Conservation (phyloP, 2,888 invertebrate genomes). For the Argyresthia albistria region DNA sequence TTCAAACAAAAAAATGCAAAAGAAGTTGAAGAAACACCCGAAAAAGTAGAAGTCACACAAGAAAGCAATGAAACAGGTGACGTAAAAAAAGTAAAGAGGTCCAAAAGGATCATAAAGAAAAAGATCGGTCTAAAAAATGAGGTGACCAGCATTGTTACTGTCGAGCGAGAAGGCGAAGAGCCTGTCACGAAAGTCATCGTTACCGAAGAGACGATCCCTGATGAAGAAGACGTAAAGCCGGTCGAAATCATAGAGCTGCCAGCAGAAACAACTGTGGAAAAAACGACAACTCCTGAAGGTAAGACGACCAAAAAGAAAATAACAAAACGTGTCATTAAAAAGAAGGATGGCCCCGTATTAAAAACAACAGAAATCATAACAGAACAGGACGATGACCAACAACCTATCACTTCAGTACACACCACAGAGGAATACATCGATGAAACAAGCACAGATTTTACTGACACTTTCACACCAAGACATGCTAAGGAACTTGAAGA, state of each 20-base stretch:
- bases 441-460: constrained; percentile 9
- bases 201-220: constrained; percentile 16
- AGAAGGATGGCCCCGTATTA: constrained; percentile 26
- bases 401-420: constrained; percentile 17
- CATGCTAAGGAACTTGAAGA: constrained; percentile 3
- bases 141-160: constrained; percentile 20
- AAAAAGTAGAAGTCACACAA: constrained; percentile 6
- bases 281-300: constrained; percentile 17
- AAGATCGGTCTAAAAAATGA: constrained; percentile 15
- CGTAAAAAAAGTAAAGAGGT: constrained; percentile 11
- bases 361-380: constrained; percentile 31
- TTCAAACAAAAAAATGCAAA: constrained; percentile 9
- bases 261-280: constrained; percentile 17
- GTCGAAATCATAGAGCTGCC: constrained; percentile 14
- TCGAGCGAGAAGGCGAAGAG: constrained; percentile 17
- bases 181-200: constrained; percentile 11
- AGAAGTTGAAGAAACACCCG: constrained; percentile 11
- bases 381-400: constrained; percentile 20
- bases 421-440: constrained; percentile 9
- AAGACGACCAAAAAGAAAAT: constrained; percentile 21
- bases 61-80: constrained; percentile 21
- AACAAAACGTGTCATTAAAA: constrained; percentile 25
- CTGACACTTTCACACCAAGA: constrained; percentile 17
- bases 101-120: constrained; percentile 16
- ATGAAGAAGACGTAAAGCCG: constrained; percentile 3